Evolutionary conservation across 1,140 invertebrate genomes (phyloP).

Genomic region (Idris sp.): DNA sequence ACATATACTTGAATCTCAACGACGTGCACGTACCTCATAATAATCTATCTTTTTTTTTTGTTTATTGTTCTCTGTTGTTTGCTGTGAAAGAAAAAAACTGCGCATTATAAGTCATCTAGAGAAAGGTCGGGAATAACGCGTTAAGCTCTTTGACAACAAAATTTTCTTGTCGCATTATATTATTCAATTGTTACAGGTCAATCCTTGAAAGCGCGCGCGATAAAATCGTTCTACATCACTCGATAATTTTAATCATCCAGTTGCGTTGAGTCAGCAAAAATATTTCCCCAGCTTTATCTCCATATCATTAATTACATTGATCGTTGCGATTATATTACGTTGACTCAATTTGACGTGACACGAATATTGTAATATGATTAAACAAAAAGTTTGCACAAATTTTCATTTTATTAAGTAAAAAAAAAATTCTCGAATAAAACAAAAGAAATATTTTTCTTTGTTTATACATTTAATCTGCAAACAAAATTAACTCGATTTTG

Average conservation of each 20-base stretch:
- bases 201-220: background rate
- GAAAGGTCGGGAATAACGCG: conserved; percentile 33
- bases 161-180: background rate
- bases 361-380: conserved; percentile 6
- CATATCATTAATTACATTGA: conserved; percentile 1
- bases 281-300: conserved; percentile 29
- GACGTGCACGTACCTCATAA: conserved; percentile 55
- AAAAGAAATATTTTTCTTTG: too few relatives aligned
- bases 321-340: conserved; percentile 12
- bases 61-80: conserved; percentile 34
- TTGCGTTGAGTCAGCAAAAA: conserved; percentile 22
- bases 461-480: too few relatives aligned
- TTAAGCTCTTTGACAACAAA: conserved; percentile 4
- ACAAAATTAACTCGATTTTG: too few relatives aligned
- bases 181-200: conserved; percentile 2
- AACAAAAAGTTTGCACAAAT: background rate
- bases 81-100: too few relatives aligned
- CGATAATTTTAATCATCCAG: conserved; percentile 19
- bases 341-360: conserved; percentile 12
- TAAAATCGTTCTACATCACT: conserved; percentile 20
- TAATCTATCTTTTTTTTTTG: conserved; percentile 54
- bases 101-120: too few relatives aligned
- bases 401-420: too few relatives aligned
- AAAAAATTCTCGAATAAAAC: too few relatives aligned
- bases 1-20: conserved; percentile 52